These are phyloP conservation scores for Hyposoter didymator DNA, from an alignment of 2,888 invertebrate species.

Conservation along the genomic window DNA sequence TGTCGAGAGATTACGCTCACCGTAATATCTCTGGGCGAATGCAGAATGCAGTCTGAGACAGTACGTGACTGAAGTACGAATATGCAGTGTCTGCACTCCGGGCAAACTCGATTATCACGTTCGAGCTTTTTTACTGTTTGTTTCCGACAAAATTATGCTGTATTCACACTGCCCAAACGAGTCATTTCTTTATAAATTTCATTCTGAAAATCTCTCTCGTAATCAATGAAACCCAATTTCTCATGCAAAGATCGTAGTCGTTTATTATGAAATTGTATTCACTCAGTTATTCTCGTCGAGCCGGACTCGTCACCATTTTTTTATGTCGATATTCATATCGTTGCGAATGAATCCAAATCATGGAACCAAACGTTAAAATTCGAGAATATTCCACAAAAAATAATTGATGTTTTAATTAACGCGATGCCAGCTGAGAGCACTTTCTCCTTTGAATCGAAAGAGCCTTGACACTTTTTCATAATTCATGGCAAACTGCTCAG, in stretches of 20 bases:
- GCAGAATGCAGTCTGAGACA: constrained; percentile 44
- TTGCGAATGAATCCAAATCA: background rate
- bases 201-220: background rate
- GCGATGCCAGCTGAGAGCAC: too few species aligned
- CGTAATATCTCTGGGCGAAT: constrained; percentile 35
- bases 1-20: constrained; percentile 40
- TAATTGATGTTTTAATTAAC: background rate
- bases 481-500: too few species aligned
- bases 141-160: background rate
- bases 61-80: constrained; percentile 51
- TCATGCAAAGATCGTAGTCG: background rate
- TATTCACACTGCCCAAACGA: background rate
- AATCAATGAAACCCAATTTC: background rate
- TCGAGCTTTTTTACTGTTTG: background rate
- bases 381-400: background rate
- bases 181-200: background rate
- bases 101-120: constrained; percentile 13
- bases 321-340: background rate
- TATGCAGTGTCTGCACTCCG: background rate
- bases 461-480: too few species aligned
- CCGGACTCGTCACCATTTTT: background rate
- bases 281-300: background rate
- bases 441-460: too few species aligned
- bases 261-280: background rate
- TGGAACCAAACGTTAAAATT: background rate